Percentiles rank a stretch among this genome's conserved stretches.
Evolutionary conservation across 1,140 invertebrate species (phyloP).

Genomic region (Apis cerana): DNA sequence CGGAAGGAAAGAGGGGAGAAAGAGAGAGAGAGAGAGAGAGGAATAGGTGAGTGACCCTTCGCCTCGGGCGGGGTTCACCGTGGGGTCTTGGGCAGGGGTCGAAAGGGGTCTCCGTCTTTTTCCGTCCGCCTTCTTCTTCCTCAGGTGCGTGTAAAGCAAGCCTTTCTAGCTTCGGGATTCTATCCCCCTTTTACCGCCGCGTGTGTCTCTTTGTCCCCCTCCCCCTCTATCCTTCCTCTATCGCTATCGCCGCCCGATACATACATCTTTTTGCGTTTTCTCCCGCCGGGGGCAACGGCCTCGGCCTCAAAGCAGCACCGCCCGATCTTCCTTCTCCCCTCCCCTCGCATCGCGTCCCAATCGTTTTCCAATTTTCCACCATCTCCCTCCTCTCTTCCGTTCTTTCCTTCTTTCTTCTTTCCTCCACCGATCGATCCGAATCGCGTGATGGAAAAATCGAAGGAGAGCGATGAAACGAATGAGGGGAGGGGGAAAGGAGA

Average conservation of each 20-base stretch:
- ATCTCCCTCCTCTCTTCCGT: neutral
- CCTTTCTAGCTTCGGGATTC: constrained; percentile 65
- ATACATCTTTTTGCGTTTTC: constrained; percentile 60
- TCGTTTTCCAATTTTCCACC: neutral
- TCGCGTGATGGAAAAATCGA: neutral
- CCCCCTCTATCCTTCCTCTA: neutral
- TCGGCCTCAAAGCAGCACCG: constrained; percentile 6
- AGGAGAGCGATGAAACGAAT: no score
- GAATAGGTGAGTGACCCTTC: constrained; percentile 73
- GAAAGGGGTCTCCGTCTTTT: constrained; percentile 59
- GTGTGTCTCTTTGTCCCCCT: constrained; percentile 61
- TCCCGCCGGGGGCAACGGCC: constrained; percentile 52
- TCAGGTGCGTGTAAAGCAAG: constrained; percentile 45
- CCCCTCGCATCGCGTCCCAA: neutral
- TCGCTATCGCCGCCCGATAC: constrained; percentile 55
- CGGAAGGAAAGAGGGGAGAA: constrained; percentile 1
- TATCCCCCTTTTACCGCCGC: constrained; percentile 58
- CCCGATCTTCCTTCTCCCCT: constrained; percentile 5
- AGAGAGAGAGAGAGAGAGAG: constrained; percentile 57
- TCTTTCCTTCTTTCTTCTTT: neutral
- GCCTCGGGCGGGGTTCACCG: constrained; percentile 69
- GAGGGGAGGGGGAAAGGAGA: no score
- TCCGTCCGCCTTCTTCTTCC: constrained; percentile 41
- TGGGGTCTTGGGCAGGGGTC: constrained; percentile 65
- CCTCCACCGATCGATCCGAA: neutral